Evolutionary conservation across 2,797 vertebrate species (phyloP), one percentile per base, ranked within the genome.

Genomic region (Hyperoplus immaculatus): DNA sequence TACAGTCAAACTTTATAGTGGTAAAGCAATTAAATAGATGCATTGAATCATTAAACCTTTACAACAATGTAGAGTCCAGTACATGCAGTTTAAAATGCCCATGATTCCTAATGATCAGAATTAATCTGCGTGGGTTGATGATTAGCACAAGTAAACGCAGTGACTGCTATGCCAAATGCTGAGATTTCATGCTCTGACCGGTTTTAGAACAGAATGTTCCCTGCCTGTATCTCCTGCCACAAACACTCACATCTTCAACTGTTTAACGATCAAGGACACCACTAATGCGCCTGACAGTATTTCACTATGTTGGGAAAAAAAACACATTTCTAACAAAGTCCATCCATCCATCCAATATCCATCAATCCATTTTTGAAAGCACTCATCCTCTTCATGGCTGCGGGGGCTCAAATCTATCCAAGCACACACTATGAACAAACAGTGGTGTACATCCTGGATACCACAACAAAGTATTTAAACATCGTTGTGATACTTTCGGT

Each of bases 41-140:
- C 29, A 29, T 18, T 64, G 62, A 70, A 13, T 72, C 18, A 41
- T 5, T 38, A 45, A 39, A 47, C 51, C 29, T 78, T 56, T 51
- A 41, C 21, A 36, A 13, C 18, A 59, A 49, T 55, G 10, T 36
- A 60, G 41, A 60, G 49, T 63, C 57, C 53, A 42, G 53, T 73
- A 55, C 70, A 53, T 50, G 62, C 45, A 63, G 38, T 29, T 69
- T 43, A 66, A 70, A 76, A 47, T 54, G 66, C n/a, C 49, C 50
- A 57, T n/a, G 39, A 2, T 67, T 78, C 68, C 60, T 72, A 75
- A 62, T 51, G 54, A 70, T 21, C 21, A 45, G 39, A 49, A 75
- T 65, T 64, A 71, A 62, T 72, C n/a, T 59, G 57, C 57, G 76
- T 77, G 67, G 58, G 69, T 69, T 66, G 63, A 69, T 72, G 60